These are phyloP conservation scores for Aurelia aurita complex sp. Pacific DNA, from an alignment of 30 jellyfish, hydroid and myxozoan species.

Conservation along the genomic window DNA sequence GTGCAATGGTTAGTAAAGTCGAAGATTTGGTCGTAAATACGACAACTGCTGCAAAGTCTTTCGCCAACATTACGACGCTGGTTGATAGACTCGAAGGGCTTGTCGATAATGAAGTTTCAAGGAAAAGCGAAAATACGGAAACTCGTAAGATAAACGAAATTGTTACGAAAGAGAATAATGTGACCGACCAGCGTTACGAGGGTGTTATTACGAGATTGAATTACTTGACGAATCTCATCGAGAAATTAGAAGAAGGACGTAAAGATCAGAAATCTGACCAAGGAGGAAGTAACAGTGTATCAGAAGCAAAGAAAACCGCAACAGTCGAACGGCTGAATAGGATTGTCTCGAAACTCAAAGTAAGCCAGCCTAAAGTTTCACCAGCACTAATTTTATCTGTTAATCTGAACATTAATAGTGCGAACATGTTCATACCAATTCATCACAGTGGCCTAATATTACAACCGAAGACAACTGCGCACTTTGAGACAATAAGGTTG, in stretches of 20 bases:
- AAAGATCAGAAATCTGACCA: not conserved
- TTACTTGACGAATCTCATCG: slow-evolving; percentile 48
- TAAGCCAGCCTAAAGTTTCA: not conserved
- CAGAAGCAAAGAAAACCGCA: slow-evolving; percentile 3
- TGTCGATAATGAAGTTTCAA: slow-evolving; percentile 21
- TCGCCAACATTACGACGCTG: slow-evolving; percentile 33
- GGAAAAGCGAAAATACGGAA: not conserved
- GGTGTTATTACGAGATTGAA: slow-evolving; percentile 45
- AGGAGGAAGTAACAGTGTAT: not conserved
- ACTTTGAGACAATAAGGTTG: too few relatives aligned
- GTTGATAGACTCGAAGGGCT: slow-evolving; percentile 38
- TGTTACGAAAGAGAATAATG: slow-evolving; percentile 22
- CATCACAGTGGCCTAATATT: too few relatives aligned
- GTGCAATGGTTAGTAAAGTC: slow-evolving; percentile 49
- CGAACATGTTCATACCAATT: too few relatives aligned
- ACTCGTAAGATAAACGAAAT: slow-evolving; percentile 37
- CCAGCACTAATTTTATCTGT: too few relatives aligned
- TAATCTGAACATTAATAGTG: too few relatives aligned
- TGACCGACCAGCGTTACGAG: slow-evolving; percentile 40
- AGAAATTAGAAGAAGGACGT: slow-evolving; percentile 17
- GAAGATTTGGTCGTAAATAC: slow-evolving; percentile 49
- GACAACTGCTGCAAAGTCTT: slow-evolving; percentile 53
- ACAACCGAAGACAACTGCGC: too few relatives aligned
- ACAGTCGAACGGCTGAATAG: slow-evolving; percentile 40
- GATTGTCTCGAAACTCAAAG: slow-evolving; percentile 37